Conservation (phyloP, 1,140 invertebrate species). For the Cherax quadricarinatus region DNA sequence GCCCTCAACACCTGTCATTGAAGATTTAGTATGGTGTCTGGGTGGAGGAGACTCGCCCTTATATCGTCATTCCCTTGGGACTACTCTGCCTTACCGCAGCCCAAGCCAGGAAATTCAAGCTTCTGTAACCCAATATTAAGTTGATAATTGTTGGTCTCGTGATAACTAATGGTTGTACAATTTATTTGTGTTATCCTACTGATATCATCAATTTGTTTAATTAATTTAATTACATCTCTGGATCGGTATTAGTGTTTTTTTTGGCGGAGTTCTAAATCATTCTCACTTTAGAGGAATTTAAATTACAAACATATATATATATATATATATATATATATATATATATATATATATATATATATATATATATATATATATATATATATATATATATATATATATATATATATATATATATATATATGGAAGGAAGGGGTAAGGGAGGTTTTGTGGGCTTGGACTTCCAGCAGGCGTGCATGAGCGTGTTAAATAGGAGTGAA, state of each 20-base stretch:
- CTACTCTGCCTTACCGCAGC: not conserved
- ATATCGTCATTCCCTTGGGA: not conserved
- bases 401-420: constrained; percentile 12
- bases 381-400: constrained; percentile 20
- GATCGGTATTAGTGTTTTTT: not conserved
- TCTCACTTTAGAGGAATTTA: not conserved
- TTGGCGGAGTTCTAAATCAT: not conserved
- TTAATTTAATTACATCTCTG: not conserved
- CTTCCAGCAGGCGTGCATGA: too few relatives aligned
- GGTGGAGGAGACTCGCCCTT: not conserved
- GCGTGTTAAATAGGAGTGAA: too few relatives aligned
- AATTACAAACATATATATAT: not conserved
- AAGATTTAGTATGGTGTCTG: not conserved
- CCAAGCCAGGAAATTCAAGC: not conserved
- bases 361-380: constrained; percentile 38
- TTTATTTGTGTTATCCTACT: not conserved
- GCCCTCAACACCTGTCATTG: not conserved
- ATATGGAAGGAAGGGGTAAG: too few relatives aligned
- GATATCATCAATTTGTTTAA: constrained; percentile 1
- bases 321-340: constrained; percentile 26
- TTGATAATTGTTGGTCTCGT: not conserved
- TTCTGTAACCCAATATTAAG: not conserved
- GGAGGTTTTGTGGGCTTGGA: too few relatives aligned
- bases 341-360: constrained; percentile 42
- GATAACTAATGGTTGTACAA: not conserved